These are phyloP conservation scores for Hydropsyche tenuis DNA, from an alignment of 1,140 invertebrate genomes.

Conservation along the genomic window DNA sequence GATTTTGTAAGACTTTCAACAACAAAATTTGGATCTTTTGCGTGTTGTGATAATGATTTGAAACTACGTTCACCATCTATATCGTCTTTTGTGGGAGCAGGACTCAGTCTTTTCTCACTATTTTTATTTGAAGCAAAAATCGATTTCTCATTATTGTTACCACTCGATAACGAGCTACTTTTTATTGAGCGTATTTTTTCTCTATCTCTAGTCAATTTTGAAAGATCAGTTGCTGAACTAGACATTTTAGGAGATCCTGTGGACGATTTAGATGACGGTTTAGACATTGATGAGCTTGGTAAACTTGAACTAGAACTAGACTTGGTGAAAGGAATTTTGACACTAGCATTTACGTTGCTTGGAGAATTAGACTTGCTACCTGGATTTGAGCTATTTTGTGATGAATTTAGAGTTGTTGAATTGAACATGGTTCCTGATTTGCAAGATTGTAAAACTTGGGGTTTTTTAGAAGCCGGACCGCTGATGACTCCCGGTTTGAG, in stretches of 20 bases:
- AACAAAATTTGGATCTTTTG: conserved; percentile 66
- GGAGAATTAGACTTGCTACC: conserved; percentile 53
- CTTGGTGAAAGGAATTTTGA: conserved; percentile 67
- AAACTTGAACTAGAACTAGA: conserved; percentile 65
- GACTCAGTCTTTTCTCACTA: conserved; percentile 70
- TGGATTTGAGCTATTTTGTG: conserved; percentile 56
- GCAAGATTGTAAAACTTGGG: conserved; percentile 64
- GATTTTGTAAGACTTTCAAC: conserved; percentile 79
- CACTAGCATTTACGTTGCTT: conserved; percentile 52
- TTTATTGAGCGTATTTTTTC: conserved; percentile 58
- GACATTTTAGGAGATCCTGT: conserved; percentile 61
- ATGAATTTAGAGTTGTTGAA: conserved; percentile 52
- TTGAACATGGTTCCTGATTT: conserved; percentile 58
- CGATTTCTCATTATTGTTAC: conserved; percentile 65
- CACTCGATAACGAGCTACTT: conserved; percentile 57
- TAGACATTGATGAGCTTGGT: conserved; percentile 63
- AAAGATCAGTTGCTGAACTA: conserved; percentile 57
- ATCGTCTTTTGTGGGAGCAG: conserved; percentile 67
- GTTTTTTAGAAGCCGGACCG: conserved; percentile 80
- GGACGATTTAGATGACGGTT: conserved; percentile 58
- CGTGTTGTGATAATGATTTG: conserved; percentile 61
- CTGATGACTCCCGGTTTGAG: conserved; percentile 84
- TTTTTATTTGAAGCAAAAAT: conserved; percentile 69
- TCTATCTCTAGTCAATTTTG: conserved; percentile 59
- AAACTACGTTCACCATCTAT: conserved; percentile 66